These are phyloP conservation scores for Crossocerus cetratus DNA, from an alignment of 2,888 invertebrate genomes.

Conservation along the genomic window DNA sequence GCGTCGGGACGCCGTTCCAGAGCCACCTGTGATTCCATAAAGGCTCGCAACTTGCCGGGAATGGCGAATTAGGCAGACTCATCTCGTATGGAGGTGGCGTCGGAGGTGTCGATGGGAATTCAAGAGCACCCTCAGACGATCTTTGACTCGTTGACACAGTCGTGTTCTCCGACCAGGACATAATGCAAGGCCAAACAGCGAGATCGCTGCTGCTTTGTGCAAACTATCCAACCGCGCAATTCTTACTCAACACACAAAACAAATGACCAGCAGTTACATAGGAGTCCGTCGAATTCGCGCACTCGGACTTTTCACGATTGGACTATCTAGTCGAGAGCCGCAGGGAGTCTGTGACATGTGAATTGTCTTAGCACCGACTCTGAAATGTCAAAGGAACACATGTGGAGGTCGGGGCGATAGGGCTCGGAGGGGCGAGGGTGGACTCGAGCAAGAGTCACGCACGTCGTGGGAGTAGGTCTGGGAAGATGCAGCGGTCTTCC, in stretches of 20 bases:
- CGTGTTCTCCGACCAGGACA: slow-evolving; percentile 39
- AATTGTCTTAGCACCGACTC: slow-evolving; percentile 53
- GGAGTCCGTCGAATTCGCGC: not conserved
- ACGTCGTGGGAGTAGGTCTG: slow-evolving; percentile 57
- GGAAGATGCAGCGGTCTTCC: slow-evolving; percentile 40
- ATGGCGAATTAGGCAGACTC: slow-evolving; percentile 40
- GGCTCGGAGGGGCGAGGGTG: slow-evolving; percentile 37
- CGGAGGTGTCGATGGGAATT: slow-evolving; percentile 54
- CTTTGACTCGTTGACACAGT: slow-evolving; percentile 16
- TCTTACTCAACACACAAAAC: not conserved
- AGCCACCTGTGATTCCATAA: slow-evolving; percentile 46
- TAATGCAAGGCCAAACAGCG: slow-evolving; percentile 11
- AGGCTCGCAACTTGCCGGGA: slow-evolving; percentile 42
- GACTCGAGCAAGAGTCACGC: slow-evolving; percentile 31
- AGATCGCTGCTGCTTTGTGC: not conserved
- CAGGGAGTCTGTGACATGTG: slow-evolving; percentile 31
- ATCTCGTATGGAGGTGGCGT: slow-evolving; percentile 45
- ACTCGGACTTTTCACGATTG: not conserved
- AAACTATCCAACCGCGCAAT: not conserved
- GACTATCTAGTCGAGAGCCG: not conserved
- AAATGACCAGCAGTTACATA: not conserved
- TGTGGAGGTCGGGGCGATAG: slow-evolving; percentile 39
- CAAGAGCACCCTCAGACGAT: slow-evolving; percentile 47
- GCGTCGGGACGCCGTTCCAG: slow-evolving; percentile 39
- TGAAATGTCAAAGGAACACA: slow-evolving; percentile 61